Base-by-base conservation (phyloP, 2,113 vertebrate genomes). In the Megaleporinus macrocephalus region DNA sequence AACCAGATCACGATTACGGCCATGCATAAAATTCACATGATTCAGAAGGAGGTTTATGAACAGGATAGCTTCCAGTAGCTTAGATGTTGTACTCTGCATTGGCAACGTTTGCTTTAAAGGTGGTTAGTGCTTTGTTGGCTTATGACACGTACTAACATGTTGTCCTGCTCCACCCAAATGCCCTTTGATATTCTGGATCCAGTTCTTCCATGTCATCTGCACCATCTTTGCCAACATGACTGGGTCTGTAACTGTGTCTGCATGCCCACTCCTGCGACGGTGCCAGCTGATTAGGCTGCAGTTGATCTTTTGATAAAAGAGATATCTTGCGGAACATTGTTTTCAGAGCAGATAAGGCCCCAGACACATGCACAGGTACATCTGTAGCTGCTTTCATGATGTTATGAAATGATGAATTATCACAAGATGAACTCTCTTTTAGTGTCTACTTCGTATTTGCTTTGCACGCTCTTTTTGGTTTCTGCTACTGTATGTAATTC, bases 101-200 rank as follows among this genome's bases (percentile, higher is more conserved):
- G 53, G 5, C 53, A 57, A 5, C 1, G 7, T 13, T 12, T 26
- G 18, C 1, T 24, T 59, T 12, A 61, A 61, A 61, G 1, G 24
- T 61, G 22, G 0, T 30, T 4, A 30, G 11, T 12, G 15, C 26
- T 27, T 4, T 63, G n/a, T 7, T 69, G 27, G 27, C 7, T 18
- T 69, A 44, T 27, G 41, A 24, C 65, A 70, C 16, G 22, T 71
- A 71, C 66, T 10, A 4, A 5, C 68, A 53, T 65, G 12, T n/a
- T 33, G 44, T 7, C 22, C n/a, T 59, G n/a, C 16, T 75, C 51
- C 18, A 69, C 29, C 16, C 44, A 22, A 44, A 12, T 76, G 73
- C 49, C 26, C 80, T 82, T 76, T 82, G 80, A 26, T 20, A 12
- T 26, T 36, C 53, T 76, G 63, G 33, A 29, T 57, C 30, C 15